Base-by-base conservation (phyloP, 1,140 invertebrate genomes). In the Megalonaias nervosa region DNA sequence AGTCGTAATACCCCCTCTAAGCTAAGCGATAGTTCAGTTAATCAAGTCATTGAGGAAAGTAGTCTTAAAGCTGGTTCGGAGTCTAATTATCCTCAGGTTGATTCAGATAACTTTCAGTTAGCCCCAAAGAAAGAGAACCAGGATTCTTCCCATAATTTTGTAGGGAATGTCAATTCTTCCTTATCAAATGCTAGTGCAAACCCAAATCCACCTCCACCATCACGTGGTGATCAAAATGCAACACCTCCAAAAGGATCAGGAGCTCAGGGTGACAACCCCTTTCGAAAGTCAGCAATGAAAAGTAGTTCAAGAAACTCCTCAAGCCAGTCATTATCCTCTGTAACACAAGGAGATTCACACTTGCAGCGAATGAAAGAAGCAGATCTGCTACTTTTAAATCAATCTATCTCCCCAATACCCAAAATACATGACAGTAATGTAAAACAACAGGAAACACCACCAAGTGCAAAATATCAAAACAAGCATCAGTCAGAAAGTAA, bases 261-360 rank as follows among this genome's bases (percentile, higher is more conserved):
- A 9, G 59, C 15, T 65, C 64, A 57, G 31, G 75, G 74, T 38
- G 74, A 13, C 19, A 84, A 84, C 55, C 83, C 83, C n/a, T 84
- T 81, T 67, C 77, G 81, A 21, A 84, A 83, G 48, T 72, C 69
- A 6, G 67, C 67, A 67, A 66, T 67, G 4, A 26, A 71, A 38
- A 23, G n/a, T 16, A 17, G 21, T 14, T 19, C 38, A 38, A 19
- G 38, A n/a, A 21, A 58, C 16, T 72, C 69, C 21, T 61, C n/a
- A 56, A 31, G 17, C 55, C 55, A 59, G 57, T 31, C 19, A 38
- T n/a, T 64, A 17, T 55, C 61, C 12, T 67, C 59, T 17, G 1
- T 55, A 59, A 60, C 61, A 67, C 55, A 48, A 48, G 23, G 48
- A 70, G 62, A 78, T 57, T 48, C 65, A 19, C 69, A 58, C 15